Evolutionary conservation across 2,113 vertebrate species (phyloP).

Genomic region (Zapornia atra): DNA sequence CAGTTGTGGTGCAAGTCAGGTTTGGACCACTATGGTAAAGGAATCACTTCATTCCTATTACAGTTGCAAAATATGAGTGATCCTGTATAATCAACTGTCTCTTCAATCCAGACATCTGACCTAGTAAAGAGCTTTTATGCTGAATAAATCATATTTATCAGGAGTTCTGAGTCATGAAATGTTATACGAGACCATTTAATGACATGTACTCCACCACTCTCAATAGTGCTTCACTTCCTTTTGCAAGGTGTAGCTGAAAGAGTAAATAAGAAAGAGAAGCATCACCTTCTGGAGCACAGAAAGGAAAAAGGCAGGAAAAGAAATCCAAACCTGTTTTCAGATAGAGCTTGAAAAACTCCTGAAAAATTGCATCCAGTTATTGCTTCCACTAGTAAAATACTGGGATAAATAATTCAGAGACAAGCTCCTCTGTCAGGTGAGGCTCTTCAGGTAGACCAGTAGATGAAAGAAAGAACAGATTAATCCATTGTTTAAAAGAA

Average conservation of each 20-base stretch:
- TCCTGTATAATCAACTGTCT: conserved; percentile 12
- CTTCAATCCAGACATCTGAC: conserved; percentile 35
- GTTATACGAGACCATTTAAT: neutral
- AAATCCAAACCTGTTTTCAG: neutral
- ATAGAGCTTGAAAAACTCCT: neutral
- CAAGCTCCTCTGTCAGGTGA: neutral
- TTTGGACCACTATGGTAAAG: neutral
- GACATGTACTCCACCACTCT: neutral
- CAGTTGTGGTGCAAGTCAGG: neutral
- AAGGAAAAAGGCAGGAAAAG: neutral
- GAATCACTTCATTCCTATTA: neutral
- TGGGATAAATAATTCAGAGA: neutral
- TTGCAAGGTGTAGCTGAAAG: neutral
- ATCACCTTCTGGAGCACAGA: neutral
- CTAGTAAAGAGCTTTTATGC: conserved; percentile 47
- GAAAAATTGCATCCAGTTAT: neutral
- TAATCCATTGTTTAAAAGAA: neutral
- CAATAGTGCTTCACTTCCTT: neutral
- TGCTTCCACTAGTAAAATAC: neutral
- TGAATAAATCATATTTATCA: conserved; percentile 16
- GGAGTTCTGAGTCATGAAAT: conserved; percentile 33
- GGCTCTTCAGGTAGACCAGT: neutral
- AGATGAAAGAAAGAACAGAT: neutral
- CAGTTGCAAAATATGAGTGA: conserved; percentile 10
- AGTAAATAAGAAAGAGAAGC: neutral